These are phyloP conservation scores for Nasonia vitripennis DNA, from an alignment of 1,140 invertebrate species.

Conservation along the genomic window DNA sequence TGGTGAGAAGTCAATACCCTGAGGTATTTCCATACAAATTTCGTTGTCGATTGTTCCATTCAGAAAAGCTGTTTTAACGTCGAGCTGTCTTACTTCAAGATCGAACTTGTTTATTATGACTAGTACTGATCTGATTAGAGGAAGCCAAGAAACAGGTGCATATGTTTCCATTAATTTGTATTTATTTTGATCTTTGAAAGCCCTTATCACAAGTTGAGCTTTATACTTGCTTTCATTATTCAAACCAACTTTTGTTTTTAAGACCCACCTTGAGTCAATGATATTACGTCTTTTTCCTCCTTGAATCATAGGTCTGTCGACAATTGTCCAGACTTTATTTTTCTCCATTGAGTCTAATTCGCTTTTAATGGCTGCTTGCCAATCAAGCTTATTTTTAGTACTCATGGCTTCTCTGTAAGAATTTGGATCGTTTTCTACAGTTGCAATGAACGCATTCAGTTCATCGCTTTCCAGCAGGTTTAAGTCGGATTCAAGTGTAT, in stretches of 20 bases:
- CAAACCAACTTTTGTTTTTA: too few relatives aligned
- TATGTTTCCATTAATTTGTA: too few relatives aligned
- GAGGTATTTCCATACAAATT: constrained; percentile 24
- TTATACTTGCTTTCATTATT: too few relatives aligned
- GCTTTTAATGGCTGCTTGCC: neutral
- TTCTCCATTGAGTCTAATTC: constrained; percentile 9
- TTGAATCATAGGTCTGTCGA: neutral
- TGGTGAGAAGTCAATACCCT: neutral
- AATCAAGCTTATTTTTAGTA: neutral
- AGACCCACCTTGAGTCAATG: too few relatives aligned
- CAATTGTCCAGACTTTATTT: constrained; percentile 17
- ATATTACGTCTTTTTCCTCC: too few relatives aligned
- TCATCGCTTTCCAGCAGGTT: neutral
- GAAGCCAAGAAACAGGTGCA: neutral
- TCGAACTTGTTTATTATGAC: neutral
- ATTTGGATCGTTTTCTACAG: neutral
- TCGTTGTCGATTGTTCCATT: constrained; percentile 13
- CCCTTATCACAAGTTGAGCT: too few relatives aligned
- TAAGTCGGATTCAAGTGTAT: neutral
- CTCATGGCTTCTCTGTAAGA: neutral
- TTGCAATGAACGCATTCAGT: neutral
- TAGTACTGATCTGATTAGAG: neutral
- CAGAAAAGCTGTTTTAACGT: constrained; percentile 17
- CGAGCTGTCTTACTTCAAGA: neutral
- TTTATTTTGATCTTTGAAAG: too few relatives aligned